These are phyloP conservation scores for Gastracanthus pulcherrimus DNA, from an alignment of 2,888 invertebrate genomes.

Conservation along the genomic window DNA sequence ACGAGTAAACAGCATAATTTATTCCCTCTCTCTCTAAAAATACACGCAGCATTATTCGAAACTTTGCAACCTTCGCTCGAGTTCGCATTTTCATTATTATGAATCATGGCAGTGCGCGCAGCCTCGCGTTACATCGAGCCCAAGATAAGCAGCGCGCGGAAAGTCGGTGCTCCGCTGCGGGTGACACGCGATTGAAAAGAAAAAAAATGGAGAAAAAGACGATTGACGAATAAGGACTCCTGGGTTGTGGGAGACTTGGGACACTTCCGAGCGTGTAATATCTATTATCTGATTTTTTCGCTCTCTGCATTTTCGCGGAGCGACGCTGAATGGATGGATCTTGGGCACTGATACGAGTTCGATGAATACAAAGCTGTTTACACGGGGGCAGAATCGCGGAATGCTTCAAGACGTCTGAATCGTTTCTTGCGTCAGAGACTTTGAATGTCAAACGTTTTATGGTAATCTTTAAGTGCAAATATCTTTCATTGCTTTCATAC, in stretches of 20 bases:
- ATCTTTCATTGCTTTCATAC: too few species aligned
- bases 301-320: not conserved
- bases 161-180: not conserved
- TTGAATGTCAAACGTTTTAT: too few species aligned
- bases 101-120: not conserved
- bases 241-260: not conserved
- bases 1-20: not conserved
- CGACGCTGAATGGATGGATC: not conserved
- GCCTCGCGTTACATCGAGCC: not conserved
- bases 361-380: not conserved
- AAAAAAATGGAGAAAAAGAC: not conserved
- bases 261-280: not conserved
- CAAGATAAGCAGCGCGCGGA: not conserved
- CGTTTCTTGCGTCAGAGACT: too few species aligned
- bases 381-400: not conserved
- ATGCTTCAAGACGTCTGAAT: too few species aligned
- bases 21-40: not conserved
- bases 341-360: not conserved
- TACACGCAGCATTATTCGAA: not conserved
- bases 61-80: not conserved
- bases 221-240: not conserved
- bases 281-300: not conserved
- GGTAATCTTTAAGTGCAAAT: too few species aligned
- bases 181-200: not conserved
- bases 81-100: not conserved